Evolutionary conservation across 2,113 vertebrate species (phyloP).

Genomic region (Athene noctua): DNA sequence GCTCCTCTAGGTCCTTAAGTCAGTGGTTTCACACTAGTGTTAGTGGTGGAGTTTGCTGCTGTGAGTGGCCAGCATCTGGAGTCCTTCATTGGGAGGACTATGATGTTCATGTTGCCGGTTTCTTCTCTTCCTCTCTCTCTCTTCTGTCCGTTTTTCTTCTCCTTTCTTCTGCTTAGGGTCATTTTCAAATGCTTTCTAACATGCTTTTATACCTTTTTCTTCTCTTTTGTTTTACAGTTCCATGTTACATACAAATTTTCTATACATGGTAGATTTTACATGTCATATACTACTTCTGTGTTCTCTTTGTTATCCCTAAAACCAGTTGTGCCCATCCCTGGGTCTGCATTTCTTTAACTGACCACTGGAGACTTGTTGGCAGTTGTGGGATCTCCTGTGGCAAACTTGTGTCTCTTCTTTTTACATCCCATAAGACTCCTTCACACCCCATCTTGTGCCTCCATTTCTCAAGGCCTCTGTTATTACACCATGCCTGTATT

Average conservation of each 20-base stretch:
- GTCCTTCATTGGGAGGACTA: accelerated
- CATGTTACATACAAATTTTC: background rate
- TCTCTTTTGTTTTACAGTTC: background rate
- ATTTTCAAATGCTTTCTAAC: background rate
- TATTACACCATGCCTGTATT: background rate
- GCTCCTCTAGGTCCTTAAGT: background rate
- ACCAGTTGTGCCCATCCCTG: background rate
- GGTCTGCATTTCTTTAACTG: background rate
- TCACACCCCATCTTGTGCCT: background rate
- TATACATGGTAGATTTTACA: background rate
- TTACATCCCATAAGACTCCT: background rate
- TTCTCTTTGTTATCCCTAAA: background rate
- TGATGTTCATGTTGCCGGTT: background rate
- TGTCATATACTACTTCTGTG: background rate
- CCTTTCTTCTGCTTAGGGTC: background rate
- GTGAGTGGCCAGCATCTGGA: background rate
- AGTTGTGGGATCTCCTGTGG: background rate
- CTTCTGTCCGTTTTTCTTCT: too few species aligned
- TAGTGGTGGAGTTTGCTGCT: background rate
- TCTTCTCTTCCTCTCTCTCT: background rate
- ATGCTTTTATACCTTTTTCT: background rate
- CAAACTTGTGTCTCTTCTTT: background rate
- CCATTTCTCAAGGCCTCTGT: background rate
- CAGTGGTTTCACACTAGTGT: background rate
- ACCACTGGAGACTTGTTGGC: background rate